phyloP scores from a whole-genome alignment of 2,113 vertebrate genomes.

The Callithrix jacchus region DNA sequence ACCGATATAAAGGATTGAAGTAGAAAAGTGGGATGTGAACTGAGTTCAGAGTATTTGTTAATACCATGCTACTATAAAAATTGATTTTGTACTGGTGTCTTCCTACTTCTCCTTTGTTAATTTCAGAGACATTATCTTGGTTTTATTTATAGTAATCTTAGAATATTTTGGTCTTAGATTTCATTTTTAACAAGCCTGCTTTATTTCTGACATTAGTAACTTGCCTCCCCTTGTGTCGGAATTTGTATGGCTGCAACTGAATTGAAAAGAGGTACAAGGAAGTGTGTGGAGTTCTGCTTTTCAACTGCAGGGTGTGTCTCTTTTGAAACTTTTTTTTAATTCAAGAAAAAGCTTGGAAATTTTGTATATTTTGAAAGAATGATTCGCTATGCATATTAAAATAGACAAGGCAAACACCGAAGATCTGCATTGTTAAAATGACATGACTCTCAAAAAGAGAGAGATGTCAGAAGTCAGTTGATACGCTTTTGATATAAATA shows the following conservation, averaged over 20 bases:
- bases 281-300: conserved; percentile 79
- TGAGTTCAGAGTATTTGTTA: conserved; percentile 41
- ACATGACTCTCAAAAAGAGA: too few relatives aligned
- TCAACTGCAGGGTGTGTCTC: conserved; percentile 71
- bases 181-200: conserved; percentile 40
- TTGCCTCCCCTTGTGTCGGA: background rate
- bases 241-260: background rate
- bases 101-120: background rate
- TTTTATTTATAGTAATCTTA: background rate
- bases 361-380: conserved; percentile 43
- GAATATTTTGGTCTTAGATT: conserved; percentile 58
- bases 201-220: background rate
- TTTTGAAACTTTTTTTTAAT: conserved; percentile 68
- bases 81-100: conserved; percentile 45
- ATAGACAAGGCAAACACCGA: background rate
- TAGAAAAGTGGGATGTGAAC: conserved; percentile 66
- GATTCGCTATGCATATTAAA: background rate
- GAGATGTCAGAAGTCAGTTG: background rate
- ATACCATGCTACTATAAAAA: conserved; percentile 60
- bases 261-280: conserved; percentile 56
- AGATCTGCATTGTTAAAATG: too few relatives aligned
- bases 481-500: background rate
- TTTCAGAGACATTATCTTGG: background rate
- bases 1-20: conserved; percentile 18
- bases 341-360: conserved; percentile 35